Evolutionary conservation across 2,113 vertebrate genomes (phyloP).

Genomic region (Epinephelus cyanopodus): DNA sequence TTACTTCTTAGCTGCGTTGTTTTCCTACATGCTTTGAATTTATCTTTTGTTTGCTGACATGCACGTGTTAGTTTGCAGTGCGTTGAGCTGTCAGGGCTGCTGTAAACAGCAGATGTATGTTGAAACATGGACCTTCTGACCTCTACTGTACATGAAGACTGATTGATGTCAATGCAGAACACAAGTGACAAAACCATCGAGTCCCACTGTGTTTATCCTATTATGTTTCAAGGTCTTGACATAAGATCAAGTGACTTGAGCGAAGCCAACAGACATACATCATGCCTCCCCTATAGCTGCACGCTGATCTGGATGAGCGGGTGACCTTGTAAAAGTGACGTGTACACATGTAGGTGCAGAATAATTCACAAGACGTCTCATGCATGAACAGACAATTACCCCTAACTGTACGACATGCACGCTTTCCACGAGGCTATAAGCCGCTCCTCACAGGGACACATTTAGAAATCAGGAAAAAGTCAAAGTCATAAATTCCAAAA

Average conservation of each 20-base stretch:
- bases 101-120: neutral
- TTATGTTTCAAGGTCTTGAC: slow-evolving; percentile 59
- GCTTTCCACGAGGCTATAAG: slow-evolving; percentile 1
- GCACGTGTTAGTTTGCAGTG: neutral
- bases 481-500: slow-evolving; percentile 61
- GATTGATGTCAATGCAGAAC: slow-evolving; percentile 52
- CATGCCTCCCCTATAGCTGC: slow-evolving; percentile 31
- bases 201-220: slow-evolving; percentile 27
- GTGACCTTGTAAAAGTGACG: slow-evolving; percentile 67
- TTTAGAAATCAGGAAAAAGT: slow-evolving; percentile 48
- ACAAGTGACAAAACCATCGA: slow-evolving; percentile 28
- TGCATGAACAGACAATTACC: slow-evolving; percentile 29
- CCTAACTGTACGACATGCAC: neutral
- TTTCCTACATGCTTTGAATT: neutral
- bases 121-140: slow-evolving; percentile 19
- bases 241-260: slow-evolving; percentile 30
- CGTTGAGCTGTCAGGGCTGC: neutral
- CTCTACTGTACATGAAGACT: slow-evolving; percentile 5
- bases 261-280: slow-evolving; percentile 37
- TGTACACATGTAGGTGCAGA: neutral
- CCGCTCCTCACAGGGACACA: neutral
- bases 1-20: neutral
- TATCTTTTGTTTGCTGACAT: neutral
- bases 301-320: neutral
- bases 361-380: slow-evolving; percentile 42